Evolutionary conservation across 2,888 invertebrate genomes (phyloP), one percentile per base, ranked within the genome.

Genomic region (Xylocampa areola): DNA sequence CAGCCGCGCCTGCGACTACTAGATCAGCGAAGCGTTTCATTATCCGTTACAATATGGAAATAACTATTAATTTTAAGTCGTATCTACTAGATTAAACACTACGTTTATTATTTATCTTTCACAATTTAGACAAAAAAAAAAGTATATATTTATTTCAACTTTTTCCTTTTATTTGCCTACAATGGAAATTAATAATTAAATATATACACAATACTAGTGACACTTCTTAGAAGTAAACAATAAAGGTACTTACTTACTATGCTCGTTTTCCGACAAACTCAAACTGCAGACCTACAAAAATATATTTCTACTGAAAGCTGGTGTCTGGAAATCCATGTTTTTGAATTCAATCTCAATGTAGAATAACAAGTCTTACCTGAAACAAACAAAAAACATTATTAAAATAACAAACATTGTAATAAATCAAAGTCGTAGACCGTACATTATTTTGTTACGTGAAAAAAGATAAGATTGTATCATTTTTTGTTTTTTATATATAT

Each of bases 341-440:
- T 11, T 47, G 8, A 6, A 4, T 40, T 48, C 25, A 6, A 36
- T 54, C 23, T 50, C 32, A 25, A 45, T 45, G 14, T 6, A 27
- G 14, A 29, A 35, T 14, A 35, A 40, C 36, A 35, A 30, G n/a
- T 21, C 60, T 72, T 72, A 72, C 72, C 72, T 72, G 73, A 58
- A 72, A 72, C 73, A 75, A 72, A 29, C 7, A 51, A 16, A 74
- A n/a, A 58, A 21, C 21, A 7, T 21, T 21, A 4, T 21, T 21
- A 6, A 1, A 23, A 8, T 8, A 25, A 8, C 7, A 25, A 25
- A 25, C 5, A 1, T 25, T 25, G 2, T 25, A 8, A 25, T 25
- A 25, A 25, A 25, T 8, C 8, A 25, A 25, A 8, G 5, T 5
- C 2, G 5, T 21, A 2, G 21, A 4, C 21, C 5, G 2, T 21